Percentiles rank a stretch among this genome's conserved stretches.
Conservation (phyloP, 2,888 invertebrate genomes). For the Netelia inedita region DNA sequence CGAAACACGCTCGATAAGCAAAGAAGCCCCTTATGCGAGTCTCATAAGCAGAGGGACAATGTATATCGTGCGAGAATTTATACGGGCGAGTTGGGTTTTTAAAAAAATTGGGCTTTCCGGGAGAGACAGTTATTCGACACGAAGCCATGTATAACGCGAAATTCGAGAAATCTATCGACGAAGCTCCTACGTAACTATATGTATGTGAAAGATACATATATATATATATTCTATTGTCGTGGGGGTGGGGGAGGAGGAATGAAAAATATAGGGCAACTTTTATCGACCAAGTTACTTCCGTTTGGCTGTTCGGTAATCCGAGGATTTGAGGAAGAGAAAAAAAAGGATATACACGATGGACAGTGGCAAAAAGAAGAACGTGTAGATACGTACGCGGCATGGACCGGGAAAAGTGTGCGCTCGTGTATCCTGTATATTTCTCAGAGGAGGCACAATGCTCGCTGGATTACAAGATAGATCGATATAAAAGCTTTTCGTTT, state of each 20-base stretch:
- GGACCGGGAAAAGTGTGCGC: not conserved
- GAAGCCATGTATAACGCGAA: too few species aligned
- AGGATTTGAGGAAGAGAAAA: not conserved
- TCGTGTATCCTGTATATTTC: not conserved
- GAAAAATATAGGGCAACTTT: not conserved
- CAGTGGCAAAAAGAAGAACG: not conserved
- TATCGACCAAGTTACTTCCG: not conserved
- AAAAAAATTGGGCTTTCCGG: too few species aligned
- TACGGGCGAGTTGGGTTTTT: not conserved
- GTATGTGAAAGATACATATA: not conserved
- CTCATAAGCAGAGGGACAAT: not conserved
- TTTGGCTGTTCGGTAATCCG: slow-evolving; percentile 14
- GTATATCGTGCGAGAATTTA: not conserved
- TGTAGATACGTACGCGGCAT: slow-evolving; percentile 6
- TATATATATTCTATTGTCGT: not conserved
- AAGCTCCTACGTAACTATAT: not conserved
- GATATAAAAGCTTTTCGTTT: slow-evolving; percentile 30
- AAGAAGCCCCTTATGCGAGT: slow-evolving; percentile 45
- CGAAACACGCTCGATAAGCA: slow-evolving; percentile 52
- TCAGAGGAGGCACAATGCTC: not conserved
- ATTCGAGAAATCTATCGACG: too few species aligned
- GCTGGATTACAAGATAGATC: slow-evolving; percentile 15
- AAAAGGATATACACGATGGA: not conserved
- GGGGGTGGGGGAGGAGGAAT: not conserved
- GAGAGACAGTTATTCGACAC: too few species aligned